Evolutionary conservation across 2,888 invertebrate genomes (phyloP), one percentile per base, ranked within the genome.

Genomic region (Lumbricus terrestris): DNA sequence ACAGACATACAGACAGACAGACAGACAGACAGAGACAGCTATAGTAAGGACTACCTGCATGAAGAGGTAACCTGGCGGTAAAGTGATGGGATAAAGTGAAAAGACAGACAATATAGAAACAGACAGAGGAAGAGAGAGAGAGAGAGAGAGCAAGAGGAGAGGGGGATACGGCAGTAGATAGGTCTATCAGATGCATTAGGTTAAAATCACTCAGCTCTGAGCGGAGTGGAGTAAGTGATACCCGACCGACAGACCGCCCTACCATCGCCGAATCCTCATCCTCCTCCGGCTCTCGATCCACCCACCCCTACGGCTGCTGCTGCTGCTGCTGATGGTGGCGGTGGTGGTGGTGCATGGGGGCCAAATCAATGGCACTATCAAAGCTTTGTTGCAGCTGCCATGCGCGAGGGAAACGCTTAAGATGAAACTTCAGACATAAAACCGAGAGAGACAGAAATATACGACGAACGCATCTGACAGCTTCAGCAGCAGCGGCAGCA

Each of bases 351-450:
- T n/a, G 34, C 18, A 34, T 18, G n/a, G 8, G n/a, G 69, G n/a
- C 69, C 69, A 69, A 69, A 69, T 69, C 69, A n/a, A 69, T 69
- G 69, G 69, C n/a, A n/a, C 69, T n/a, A 69, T 69, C n/a, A n/a
- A 69, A n/a, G 69, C 69, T 69, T 69, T 85, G 85, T 37, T 85
- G 85, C 85, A 35, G 85, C 85, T 85, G 85, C 85, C 37, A 37
- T 34, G 34, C 35, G 34, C 34, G 34, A 69, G 69, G 69, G n/a
- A 69, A 69, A 69, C 29, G 69, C 69, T n/a, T 69, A 69, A 69
- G 69, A 29, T 69, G 69, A 69, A 69, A 69, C 29, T 69, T 69
- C 69, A 69, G 69, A 11, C 69, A 23, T n/a, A 29, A 69, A 69
- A n/a, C 29, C 29, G 69, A 69, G 16, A 8, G n/a, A 23, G 29